Evolutionary conservation across 2,113 vertebrate genomes (phyloP), one percentile per base, ranked within the genome.

Genomic region (Epinephelus lanceolatus): DNA sequence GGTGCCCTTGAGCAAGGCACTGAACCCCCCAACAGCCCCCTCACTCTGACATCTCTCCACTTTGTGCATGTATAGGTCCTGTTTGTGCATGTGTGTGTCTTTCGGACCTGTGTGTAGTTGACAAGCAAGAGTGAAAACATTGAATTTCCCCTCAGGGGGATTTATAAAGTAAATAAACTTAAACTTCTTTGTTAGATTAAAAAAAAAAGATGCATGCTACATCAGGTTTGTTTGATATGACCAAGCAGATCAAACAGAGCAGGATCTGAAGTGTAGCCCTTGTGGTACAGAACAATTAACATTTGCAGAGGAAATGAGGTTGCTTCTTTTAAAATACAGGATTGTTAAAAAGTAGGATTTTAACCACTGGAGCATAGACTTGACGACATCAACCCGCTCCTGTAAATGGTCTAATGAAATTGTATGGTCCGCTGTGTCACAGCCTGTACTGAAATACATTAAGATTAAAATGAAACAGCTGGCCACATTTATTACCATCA

Each of bases 391-490:
- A 0, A 76, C 65, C 45, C 27, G 2, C 45, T 70, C 6, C 23
- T 59, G n/a, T 53, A 71, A 57, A 62, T 5, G n/a, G 18, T 63
- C 59, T 72, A 17, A 83, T 73, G 37, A 86, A 83, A 66, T 6
- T 23, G 49, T 66, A 8, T 47, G 8, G 57, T 57, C 23, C 13
- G 33, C 15, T 0, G 37, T 84, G 77, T 86, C 77, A 79, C 47
- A 76, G 57, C 73, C 63, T 52, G 30, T 0, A 8, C 47, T 55
- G 52, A 67, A 51, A 70, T 37, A 81, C 53, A 63, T 83, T 42
- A 70, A 57, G 52, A 86, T 76, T 78, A 4, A 49, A 81, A 78
- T 78, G 30, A 78, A 78, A 71, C 69, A 70, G 40, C 37, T 33
- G 40, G 51, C 21, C n/a, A 53, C 56, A 21, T 63, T 75, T 70